Conservation (phyloP, 2,888 invertebrate genomes). For the Agonopterix heracliana region DNA sequence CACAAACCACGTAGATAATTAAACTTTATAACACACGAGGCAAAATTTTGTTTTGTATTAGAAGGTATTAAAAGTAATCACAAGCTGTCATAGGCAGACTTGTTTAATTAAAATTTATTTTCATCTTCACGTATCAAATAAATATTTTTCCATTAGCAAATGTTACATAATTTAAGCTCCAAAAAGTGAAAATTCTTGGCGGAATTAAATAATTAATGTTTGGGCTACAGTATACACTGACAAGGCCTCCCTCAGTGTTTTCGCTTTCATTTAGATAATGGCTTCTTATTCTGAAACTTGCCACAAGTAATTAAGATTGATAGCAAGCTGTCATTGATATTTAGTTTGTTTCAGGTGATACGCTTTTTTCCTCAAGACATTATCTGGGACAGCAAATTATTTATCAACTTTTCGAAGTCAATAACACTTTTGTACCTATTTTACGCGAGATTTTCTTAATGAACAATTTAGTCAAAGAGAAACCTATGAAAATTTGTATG, state of each 20-base stretch:
- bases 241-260: conserved; percentile 13
- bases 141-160: not conserved
- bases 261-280: conserved; percentile 56
- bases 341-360: conserved; percentile 24
- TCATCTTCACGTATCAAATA: not conserved
- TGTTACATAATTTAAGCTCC: not conserved
- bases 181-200: not conserved
- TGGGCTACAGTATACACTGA: not conserved
- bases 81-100: not conserved
- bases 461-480: too few species aligned
- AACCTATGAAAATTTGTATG: too few species aligned
- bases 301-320: conserved; percentile 55
- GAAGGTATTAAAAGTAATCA: too few species aligned
- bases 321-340: conserved; percentile 39
- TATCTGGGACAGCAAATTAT: not conserved
- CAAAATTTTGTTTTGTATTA: too few species aligned
- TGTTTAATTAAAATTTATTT: not conserved
- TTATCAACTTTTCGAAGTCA: not conserved
- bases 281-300: conserved; percentile 41
- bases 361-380: not conserved
- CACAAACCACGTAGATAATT: too few species aligned
- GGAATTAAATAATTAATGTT: conserved; percentile 2
- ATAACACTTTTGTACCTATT: not conserved
- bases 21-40: too few species aligned
- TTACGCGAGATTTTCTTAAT: not conserved